Conservation (phyloP, 23 tunicate genomes). For the Halocynthia aurantium region DNA sequence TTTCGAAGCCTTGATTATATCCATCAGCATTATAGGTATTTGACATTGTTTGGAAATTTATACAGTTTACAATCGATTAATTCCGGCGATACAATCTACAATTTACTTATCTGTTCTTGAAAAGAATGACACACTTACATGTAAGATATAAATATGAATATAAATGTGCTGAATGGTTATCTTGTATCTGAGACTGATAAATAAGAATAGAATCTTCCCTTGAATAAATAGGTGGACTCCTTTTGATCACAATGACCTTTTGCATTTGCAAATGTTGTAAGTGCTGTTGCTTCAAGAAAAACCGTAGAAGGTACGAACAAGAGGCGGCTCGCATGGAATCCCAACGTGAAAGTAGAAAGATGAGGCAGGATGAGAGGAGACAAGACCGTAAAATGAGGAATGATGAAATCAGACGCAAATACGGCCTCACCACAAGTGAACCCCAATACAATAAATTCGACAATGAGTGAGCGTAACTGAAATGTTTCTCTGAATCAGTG, state of each 20-base stretch:
- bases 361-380: constrained; percentile 66
- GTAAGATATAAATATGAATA: too few species aligned
- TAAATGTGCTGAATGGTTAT: too few species aligned
- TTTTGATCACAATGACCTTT: constrained; percentile 64
- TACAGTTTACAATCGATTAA: too few species aligned
- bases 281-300: constrained; percentile 85
- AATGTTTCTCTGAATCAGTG: not conserved
- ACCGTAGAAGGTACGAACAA: constrained; percentile 42
- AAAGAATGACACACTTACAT: too few species aligned
- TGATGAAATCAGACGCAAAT: constrained; percentile 87
- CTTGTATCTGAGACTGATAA: too few species aligned
- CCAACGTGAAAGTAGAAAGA: constrained; percentile 54
- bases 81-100: too few species aligned
- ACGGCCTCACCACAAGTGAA: constrained; percentile 42
- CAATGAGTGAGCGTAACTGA: constrained; percentile 25
- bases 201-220: too few species aligned
- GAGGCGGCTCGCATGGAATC: constrained; percentile 59
- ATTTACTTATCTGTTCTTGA: too few species aligned
- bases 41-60: not conserved
- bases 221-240: constrained; percentile 33
- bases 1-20: constrained; percentile 88
- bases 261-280: constrained; percentile 89
- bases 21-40: constrained; percentile 46
- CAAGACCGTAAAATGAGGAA: constrained; percentile 61
- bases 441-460: constrained; percentile 52